Evolutionary conservation across 1,140 invertebrate species (phyloP).

Genomic region (Temnothorax curvispinosus): DNA sequence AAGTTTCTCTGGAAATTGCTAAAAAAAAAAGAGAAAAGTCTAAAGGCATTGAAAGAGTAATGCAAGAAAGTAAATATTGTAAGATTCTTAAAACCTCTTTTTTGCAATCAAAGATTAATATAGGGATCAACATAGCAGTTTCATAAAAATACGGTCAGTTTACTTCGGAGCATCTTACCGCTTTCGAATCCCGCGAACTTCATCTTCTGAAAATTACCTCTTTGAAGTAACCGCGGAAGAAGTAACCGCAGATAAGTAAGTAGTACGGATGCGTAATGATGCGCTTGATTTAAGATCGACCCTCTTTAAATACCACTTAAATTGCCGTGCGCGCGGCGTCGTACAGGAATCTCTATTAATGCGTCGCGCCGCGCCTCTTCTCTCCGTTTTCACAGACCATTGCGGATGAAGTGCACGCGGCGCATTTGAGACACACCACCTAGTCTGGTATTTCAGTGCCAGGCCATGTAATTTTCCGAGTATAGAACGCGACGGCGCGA

Average conservation of each 20-base stretch:
- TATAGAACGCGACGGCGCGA: slow-evolving; percentile 50
- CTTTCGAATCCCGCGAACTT: background rate
- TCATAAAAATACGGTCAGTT: background rate
- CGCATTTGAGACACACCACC: slow-evolving; percentile 22
- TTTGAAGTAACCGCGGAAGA: background rate
- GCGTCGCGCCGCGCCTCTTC: slow-evolving; percentile 2
- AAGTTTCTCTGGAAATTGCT: background rate
- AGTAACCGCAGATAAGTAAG: background rate
- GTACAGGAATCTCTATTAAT: slow-evolving; percentile 54
- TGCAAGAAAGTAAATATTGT: background rate
- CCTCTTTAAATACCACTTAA: slow-evolving; percentile 22
- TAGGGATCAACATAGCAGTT: background rate
- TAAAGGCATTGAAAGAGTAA: background rate
- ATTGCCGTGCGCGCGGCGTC: background rate
- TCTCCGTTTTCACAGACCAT: slow-evolving; percentile 45
- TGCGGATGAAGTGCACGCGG: slow-evolving; percentile 36
- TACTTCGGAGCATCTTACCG: background rate
- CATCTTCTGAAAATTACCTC: background rate
- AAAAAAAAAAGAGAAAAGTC: no score
- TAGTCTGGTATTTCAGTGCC: slow-evolving; percentile 39
- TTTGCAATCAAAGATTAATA: background rate
- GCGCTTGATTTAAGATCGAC: slow-evolving; percentile 35
- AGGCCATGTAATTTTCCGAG: slow-evolving; percentile 54
- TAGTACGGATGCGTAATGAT: slow-evolving; percentile 29
- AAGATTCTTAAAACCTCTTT: background rate